phyloP scores from a whole-genome alignment of 2,113 vertebrate genomes.

The Perognathus longimembris region DNA sequence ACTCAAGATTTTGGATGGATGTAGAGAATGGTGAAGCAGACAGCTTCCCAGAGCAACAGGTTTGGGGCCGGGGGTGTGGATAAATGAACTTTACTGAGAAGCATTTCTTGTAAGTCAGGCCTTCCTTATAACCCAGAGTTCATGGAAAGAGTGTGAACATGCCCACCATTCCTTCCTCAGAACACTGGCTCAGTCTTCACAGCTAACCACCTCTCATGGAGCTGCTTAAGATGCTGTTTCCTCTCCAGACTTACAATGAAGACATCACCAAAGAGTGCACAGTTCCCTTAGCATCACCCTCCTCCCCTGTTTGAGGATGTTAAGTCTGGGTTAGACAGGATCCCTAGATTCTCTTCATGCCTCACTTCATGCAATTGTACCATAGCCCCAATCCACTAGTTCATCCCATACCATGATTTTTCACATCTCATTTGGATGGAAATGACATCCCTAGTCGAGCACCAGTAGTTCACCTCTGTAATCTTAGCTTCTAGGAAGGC shows the following conservation, averaged over 20 bases:
- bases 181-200: background rate
- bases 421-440: too few species aligned
- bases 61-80: too few species aligned
- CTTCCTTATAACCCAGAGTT: background rate
- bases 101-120: background rate
- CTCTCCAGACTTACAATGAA: background rate
- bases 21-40: background rate
- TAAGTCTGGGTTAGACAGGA: too few species aligned
- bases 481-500: too few species aligned
- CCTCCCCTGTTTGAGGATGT: too few species aligned
- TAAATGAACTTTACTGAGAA: background rate
- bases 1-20: background rate
- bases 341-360: background rate
- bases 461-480: too few species aligned
- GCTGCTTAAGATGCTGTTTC: too few species aligned
- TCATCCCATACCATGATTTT: too few species aligned
- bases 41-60: background rate
- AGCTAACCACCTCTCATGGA: rapidly evolving
- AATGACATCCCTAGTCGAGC: too few species aligned
- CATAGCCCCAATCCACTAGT: too few species aligned
- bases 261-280: background rate
- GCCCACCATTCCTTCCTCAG: too few species aligned
- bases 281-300: background rate
- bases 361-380: background rate
- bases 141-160: too few species aligned